phyloP scores from a whole-genome alignment of 2,113 vertebrate genomes.

The Galbula dea region DNA sequence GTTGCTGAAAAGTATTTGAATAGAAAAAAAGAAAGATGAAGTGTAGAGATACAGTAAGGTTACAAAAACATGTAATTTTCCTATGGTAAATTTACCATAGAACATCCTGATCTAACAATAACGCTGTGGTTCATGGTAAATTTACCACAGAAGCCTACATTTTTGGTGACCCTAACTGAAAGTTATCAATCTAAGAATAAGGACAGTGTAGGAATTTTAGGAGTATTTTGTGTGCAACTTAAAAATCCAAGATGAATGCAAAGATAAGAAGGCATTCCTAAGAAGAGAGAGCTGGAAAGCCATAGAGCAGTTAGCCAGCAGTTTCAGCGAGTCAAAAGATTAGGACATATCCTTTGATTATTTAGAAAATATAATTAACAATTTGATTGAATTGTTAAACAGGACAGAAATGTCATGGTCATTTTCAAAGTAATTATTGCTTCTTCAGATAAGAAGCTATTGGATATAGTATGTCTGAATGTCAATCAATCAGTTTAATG shows the following conservation, averaged over 20 bases:
- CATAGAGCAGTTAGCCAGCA: neutral
- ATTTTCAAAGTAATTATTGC: neutral
- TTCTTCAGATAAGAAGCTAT: neutral
- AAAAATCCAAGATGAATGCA: neutral
- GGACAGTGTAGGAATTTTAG: neutral
- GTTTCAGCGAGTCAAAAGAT: neutral
- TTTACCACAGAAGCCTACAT: neutral
- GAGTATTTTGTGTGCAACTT: neutral
- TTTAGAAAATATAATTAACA: neutral
- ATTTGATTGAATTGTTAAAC: neutral
- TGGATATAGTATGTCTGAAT: neutral
- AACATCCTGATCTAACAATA: conserved; percentile 6
- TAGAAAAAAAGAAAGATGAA: neutral
- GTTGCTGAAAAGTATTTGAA: neutral
- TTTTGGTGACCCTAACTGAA: neutral
- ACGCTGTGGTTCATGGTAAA: neutral
- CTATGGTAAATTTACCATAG: conserved; percentile 13
- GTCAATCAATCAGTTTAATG: neutral
- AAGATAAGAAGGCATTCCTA: neutral
- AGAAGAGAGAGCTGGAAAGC: neutral
- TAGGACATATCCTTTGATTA: neutral
- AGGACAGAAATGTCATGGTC: neutral
- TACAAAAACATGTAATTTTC: conserved; percentile 14
- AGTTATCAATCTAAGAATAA: conserved; percentile 8
- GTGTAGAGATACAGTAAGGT: neutral